Evolutionary conservation across 2,113 vertebrate species (phyloP), one percentile per base, ranked within the genome.

Genomic region (Pygoscelis adeliae): DNA sequence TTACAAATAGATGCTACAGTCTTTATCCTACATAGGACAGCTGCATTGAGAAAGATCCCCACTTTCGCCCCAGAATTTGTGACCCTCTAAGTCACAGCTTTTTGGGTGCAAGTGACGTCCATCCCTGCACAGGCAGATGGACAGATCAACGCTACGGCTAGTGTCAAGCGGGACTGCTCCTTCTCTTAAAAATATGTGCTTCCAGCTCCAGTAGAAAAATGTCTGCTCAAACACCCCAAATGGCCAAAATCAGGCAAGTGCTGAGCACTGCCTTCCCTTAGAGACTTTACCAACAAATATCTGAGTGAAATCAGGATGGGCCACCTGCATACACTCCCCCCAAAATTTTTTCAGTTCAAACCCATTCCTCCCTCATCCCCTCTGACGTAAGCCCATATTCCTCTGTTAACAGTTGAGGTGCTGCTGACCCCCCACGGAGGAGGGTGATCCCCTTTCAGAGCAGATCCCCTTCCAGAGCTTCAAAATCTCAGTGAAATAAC

Each of bases 111-210:
- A 71, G 20, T 23, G 27, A 82, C 4, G 19, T 15, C 46, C 23
- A 62, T 26, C 36, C 20, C 42, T 52, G 13, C 32, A 73, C 5
- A 78, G 19, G 32, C 20, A 90, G 49, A 52, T 26, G 17, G 20
- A 38, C 38, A 46, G 40, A 62, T 58, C 36, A 79, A 11, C 0
- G 0, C 26, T 29, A 38, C 0, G 0, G 22, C 15, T 66, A 30
- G 23, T 42, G 13, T n/a, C 59, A 85, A 93, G 12, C 3, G 1
- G 2, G 18, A 82, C 21, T 79, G 30, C 23, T 77, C 44, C 20
- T 84, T 38, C 49, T 83, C 71, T 62, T 63, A 52, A 25, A 47
- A 25, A 65, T 5, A 36, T 22, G 21, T 40, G n/a, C 53, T 79
- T 71, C 38, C 62, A 83, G 29, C 12, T 72, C 13, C 47, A 63